Percentiles rank a stretch among this genome's conserved stretches.
phyloP scores from a whole-genome alignment of 2,888 invertebrate genomes.

The Galerucella nymphaeae region DNA sequence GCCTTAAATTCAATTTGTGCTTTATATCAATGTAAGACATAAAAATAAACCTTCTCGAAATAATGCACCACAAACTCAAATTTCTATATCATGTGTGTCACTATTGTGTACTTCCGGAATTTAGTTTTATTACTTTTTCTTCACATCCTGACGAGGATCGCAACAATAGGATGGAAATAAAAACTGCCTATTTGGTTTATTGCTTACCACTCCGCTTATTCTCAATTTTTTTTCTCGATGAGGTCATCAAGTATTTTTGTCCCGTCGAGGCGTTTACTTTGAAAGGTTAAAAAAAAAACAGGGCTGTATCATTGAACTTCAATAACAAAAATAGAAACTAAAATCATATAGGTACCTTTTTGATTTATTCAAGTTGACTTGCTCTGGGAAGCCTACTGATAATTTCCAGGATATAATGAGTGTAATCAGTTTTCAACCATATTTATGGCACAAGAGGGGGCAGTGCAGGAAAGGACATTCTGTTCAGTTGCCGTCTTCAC shows the following conservation, averaged over 20 bases:
- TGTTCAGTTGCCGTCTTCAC: no score
- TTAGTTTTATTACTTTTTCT: constrained; percentile 34
- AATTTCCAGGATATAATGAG: no score
- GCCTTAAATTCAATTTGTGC: constrained; percentile 8
- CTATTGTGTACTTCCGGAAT: constrained; percentile 24
- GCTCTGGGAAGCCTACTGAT: no score
- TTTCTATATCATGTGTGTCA: constrained; percentile 8
- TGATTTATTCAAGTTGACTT: no score
- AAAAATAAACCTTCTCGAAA: constrained; percentile 16
- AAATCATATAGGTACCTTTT: no score
- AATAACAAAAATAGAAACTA: background rate
- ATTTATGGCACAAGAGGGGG: no score
- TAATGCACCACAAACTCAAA: constrained; percentile 10
- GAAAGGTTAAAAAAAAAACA: background rate
- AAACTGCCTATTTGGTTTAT: constrained; percentile 29
- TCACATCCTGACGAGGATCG: constrained; percentile 20
- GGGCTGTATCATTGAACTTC: background rate
- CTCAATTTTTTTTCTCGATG: constrained; percentile 27
- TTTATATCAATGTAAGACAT: constrained; percentile 16
- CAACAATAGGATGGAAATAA: constrained; percentile 31
- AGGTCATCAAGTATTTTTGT: constrained; percentile 16
- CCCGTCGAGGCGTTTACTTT: background rate
- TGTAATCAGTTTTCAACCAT: no score
- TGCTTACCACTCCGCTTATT: constrained; percentile 33
- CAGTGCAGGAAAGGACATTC: no score